phyloP scores from a whole-genome alignment of 2,888 invertebrate species.

The Trileptium ribeirensis region DNA sequence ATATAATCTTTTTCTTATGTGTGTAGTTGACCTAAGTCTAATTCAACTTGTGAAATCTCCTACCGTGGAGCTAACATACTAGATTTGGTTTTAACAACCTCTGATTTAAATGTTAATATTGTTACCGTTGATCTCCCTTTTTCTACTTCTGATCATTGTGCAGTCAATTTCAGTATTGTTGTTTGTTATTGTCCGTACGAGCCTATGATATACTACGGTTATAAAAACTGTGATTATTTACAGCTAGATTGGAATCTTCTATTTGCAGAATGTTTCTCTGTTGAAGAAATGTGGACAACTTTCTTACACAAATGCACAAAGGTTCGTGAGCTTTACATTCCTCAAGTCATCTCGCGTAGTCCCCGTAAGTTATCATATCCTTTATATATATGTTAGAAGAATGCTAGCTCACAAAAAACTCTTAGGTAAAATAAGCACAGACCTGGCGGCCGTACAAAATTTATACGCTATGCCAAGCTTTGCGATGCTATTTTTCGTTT shows the following conservation, averaged over 20 bases:
- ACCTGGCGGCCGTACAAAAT: no score
- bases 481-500: no score
- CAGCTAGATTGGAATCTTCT: background rate
- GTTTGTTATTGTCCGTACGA: background rate
- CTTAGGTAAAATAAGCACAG: background rate
- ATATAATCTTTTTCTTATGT: background rate
- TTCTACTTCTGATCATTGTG: background rate
- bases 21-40: background rate
- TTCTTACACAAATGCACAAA: background rate
- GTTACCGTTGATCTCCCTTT: background rate
- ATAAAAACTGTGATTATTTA: background rate
- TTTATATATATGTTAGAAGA: background rate
- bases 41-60: background rate
- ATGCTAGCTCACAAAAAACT: background rate
- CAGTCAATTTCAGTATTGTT: background rate
- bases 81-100: background rate
- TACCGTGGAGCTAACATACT: background rate
- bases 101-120: background rate
- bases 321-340: background rate
- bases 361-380: no score
- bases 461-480: no score
- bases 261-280: background rate
- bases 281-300: background rate
- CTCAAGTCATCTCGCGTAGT: background rate
- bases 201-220: background rate